Percentiles rank a stretch among this genome's conserved stretches.
phyloP scores from a whole-genome alignment of 2,797 vertebrate genomes.

The Coranthus polyacanthus region DNA sequence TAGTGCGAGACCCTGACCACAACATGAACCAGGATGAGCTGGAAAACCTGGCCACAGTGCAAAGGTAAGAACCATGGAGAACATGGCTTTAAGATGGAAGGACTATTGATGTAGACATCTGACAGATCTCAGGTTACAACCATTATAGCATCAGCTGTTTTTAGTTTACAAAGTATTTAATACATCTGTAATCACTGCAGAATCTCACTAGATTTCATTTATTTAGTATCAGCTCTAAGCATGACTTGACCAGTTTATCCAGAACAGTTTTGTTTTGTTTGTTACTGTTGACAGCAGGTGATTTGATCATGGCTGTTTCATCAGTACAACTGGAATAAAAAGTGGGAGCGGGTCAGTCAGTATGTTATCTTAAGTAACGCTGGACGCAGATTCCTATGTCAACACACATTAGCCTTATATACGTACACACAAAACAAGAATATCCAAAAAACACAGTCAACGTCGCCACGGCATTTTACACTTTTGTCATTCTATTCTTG shows the following conservation, averaged over 20 bases:
- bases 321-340: constrained; percentile 10
- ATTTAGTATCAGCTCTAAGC: too few species aligned
- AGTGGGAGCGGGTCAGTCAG: constrained; percentile 14
- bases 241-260: too few species aligned
- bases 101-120: too few species aligned
- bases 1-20: constrained; percentile 87
- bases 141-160: too few species aligned
- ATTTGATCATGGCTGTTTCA: constrained; percentile 1
- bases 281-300: neutral
- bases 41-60: constrained; percentile 94
- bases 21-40: constrained; percentile 94
- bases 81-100: neutral
- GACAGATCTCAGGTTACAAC: too few species aligned
- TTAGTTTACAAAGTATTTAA: too few species aligned
- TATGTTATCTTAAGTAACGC: constrained; percentile 24
- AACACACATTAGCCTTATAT: constrained; percentile 13
- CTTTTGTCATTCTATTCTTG: neutral
- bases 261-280: neutral
- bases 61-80: constrained; percentile 84
- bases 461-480: neutral
- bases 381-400: constrained; percentile 22
- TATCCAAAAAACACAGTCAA: constrained; percentile 22
- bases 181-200: too few species aligned
- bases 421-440: constrained; percentile 18
- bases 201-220: too few species aligned